A percentile compares a stretch with the other conserved stretches of the same genome.
Evolutionary conservation across 2,113 vertebrate genomes (phyloP).

Genomic region (Protobothrops mucrosquamatus): DNA sequence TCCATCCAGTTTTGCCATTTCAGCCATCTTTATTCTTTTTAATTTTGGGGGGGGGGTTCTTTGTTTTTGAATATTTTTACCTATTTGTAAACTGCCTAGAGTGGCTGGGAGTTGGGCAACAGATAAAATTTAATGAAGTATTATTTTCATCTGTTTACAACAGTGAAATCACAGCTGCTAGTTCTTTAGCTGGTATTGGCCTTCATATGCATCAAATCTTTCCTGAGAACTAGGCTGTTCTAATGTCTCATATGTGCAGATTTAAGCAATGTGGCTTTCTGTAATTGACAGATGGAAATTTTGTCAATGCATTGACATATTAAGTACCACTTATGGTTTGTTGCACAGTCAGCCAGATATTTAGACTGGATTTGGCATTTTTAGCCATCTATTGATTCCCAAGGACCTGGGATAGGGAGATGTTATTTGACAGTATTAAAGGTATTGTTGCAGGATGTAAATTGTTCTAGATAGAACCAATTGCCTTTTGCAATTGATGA

Average conservation of each 20-base stretch:
- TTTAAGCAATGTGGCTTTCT: neutral
- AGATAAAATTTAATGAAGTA: neutral
- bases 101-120: neutral
- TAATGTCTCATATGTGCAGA: neutral
- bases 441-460: neutral
- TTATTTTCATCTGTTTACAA: neutral
- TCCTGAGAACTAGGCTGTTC: neutral
- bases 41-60: neutral
- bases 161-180: neutral
- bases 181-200: neutral
- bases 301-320: neutral
- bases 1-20: neutral
- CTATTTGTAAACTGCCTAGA: neutral
- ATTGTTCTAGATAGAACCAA: neutral
- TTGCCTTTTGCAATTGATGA: neutral
- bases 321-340: neutral
- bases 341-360: neutral
- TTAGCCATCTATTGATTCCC: neutral
- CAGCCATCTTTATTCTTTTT: neutral
- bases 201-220: neutral
- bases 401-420: neutral
- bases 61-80: neutral
- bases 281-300: neutral
- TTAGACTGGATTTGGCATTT: neutral
- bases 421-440: neutral